Conservation (phyloP, 2,797 vertebrate genomes). For the Lepilemur septentrionalis region DNA sequence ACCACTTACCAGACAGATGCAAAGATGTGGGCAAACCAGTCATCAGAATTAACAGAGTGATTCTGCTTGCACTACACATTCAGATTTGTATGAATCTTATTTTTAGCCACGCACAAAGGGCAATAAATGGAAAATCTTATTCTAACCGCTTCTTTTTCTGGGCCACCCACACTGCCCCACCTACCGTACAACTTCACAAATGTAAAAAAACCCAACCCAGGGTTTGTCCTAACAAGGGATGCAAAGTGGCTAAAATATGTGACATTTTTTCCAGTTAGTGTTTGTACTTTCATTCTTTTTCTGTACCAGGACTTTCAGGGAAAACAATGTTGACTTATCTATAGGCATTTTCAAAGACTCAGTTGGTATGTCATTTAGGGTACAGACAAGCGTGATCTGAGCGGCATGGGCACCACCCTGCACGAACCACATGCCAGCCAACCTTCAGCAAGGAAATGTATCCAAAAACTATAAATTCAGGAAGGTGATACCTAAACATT, state of each 20-base stretch:
- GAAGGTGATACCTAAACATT: conserved; percentile 41
- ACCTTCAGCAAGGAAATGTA: background rate
- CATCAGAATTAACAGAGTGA: conserved; percentile 84
- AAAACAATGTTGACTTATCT: conserved; percentile 71
- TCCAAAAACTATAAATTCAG: background rate
- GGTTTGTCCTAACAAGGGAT: conserved; percentile 83
- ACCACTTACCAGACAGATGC: conserved; percentile 82
- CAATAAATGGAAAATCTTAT: conserved; percentile 96
- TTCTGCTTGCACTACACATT: conserved; percentile 83
- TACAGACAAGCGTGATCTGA: background rate
- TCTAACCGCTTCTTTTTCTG: conserved; percentile 92
- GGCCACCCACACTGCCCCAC: conserved; percentile 92
- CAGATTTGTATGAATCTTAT: conserved; percentile 85
- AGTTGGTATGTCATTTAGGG: background rate
- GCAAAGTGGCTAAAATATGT: conserved; percentile 79
- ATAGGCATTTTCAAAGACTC: conserved; percentile 49
- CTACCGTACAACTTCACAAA: conserved; percentile 85
- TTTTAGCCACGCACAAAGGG: conserved; percentile 88
- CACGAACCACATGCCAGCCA: background rate
- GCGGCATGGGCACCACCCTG: background rate
- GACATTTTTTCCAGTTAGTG: conserved; percentile 82
- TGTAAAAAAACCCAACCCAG: conserved; percentile 81
- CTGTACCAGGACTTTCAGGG: conserved; percentile 76
- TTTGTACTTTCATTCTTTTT: conserved; percentile 75
- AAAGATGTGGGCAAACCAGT: conserved; percentile 81